Percentiles rank a stretch among this genome's conserved stretches.
Evolutionary conservation across 2,113 vertebrate genomes (phyloP).

Genomic region (Choloepus hoffmanni): DNA sequence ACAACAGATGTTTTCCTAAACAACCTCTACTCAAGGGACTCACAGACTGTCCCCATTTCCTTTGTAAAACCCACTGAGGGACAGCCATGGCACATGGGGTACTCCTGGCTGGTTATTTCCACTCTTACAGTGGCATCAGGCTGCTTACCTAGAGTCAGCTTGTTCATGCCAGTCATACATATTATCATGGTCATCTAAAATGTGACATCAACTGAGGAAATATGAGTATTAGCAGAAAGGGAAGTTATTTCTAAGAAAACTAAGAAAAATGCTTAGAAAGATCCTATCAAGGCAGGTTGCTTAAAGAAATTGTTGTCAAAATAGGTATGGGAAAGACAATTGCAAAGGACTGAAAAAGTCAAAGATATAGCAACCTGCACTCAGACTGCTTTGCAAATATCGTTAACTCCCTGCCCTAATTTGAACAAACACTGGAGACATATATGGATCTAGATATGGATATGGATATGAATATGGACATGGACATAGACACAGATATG

Average conservation of each 20-base stretch:
- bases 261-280: background rate
- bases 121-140: background rate
- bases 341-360: background rate
- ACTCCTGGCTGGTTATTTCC: background rate
- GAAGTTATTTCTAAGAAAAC: slow-evolving; percentile 49
- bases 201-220: background rate
- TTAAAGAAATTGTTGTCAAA: slow-evolving; percentile 43
- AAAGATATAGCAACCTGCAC: background rate
- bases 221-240: background rate
- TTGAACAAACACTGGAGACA: background rate
- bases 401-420: background rate
- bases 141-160: background rate
- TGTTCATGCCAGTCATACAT: background rate
- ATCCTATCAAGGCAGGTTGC: background rate
- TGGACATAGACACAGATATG: too few species aligned
- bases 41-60: background rate
- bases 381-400: slow-evolving; percentile 35
- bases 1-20: background rate
- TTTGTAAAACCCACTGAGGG: background rate
- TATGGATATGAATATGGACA: too few species aligned
- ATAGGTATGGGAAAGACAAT: background rate
- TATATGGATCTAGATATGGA: too few species aligned
- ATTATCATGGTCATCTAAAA: background rate
- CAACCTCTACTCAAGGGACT: background rate
- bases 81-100: fast-evolving